Conservation (phyloP, 1,140 invertebrate genomes). For the Chironomus striatipennis region DNA sequence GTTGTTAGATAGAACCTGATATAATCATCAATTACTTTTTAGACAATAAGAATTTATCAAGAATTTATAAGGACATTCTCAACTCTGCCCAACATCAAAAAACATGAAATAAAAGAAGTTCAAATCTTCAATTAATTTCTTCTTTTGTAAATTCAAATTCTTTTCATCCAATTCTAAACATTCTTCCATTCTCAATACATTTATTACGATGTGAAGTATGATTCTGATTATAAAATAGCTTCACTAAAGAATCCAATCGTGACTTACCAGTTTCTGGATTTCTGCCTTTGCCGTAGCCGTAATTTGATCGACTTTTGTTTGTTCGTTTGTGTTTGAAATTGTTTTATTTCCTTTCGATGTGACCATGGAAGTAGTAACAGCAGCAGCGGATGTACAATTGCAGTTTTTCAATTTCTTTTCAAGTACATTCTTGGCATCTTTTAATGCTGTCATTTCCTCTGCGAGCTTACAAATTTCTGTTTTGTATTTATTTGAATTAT, state of each 20-base stretch:
- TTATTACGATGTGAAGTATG: too few relatives aligned
- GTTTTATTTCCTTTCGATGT: not conserved
- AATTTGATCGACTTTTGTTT: not conserved
- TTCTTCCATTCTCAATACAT: too few relatives aligned
- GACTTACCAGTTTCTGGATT: constrained; percentile 20
- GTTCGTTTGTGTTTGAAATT: not conserved
- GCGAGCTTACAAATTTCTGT: not conserved
- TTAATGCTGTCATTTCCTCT: not conserved
- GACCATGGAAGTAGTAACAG: not conserved
- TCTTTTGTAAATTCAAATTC: too few relatives aligned
- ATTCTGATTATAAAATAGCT: too few relatives aligned
- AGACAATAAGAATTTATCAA: too few relatives aligned
- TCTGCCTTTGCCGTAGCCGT: constrained; percentile 1
- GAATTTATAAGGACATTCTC: too few relatives aligned
- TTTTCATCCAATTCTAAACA: too few relatives aligned
- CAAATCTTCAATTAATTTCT: too few relatives aligned
- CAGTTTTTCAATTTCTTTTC: constrained; percentile 21
- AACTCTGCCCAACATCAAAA: too few relatives aligned
- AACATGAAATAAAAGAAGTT: too few relatives aligned
- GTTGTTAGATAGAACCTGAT: too few relatives aligned
- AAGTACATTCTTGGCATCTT: constrained; percentile 11
- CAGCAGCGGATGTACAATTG: not conserved
- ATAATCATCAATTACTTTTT: too few relatives aligned
- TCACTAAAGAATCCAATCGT: not conserved
- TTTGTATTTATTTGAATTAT: not conserved